Base-by-base conservation (phyloP, 2,888 invertebrate genomes). In the Drosophila imparisetae region DNA sequence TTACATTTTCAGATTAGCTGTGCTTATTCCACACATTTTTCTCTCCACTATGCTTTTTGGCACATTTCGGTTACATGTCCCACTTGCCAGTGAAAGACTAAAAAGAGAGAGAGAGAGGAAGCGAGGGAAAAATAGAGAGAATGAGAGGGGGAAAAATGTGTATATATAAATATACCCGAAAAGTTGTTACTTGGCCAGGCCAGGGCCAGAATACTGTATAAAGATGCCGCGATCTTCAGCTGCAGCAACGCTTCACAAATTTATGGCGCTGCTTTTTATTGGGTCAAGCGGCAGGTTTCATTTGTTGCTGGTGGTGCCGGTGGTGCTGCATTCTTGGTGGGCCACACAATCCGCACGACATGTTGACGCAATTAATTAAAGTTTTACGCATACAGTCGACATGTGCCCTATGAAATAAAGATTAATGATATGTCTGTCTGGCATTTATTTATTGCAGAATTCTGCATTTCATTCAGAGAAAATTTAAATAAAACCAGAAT, bases 201-300 rank as follows among this genome's bases (percentile, higher is more conserved):
- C 79, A 66, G 76, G 75, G 60, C 74, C 66, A 38, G 57, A 32
- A 42, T 42, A 52, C 29, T 15, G 62, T 48, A 32, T 34, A 61
- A 80, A 80, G 76, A 67, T 75, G 83, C 83, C 80, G 81, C 66
- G 49, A 45, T 63, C 34, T 61, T 66, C 64, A 50, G 49, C 55
- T 45, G 67, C 65, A 45, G 64, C 64, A 58, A 64, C 34, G 77
- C 65, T 77, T 64, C 72, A 66, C 42, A 65, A 89, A 84, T 85
- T 79, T 85, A 89, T 90, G 83, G 65, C 67, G 70, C 72, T 60
- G 69, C 65, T 72, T 73, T 88, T 85, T 88, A 88, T 90, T 85
- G 81, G 85, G 85, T 85, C 85, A 85, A 83, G 77, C 66, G 86
- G 83, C 90, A 86, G 90, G 85, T 90, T 85, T 80, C 58, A 55